phyloP scores from a whole-genome alignment of 1,140 invertebrate genomes.

The Eubasilissa regina region DNA sequence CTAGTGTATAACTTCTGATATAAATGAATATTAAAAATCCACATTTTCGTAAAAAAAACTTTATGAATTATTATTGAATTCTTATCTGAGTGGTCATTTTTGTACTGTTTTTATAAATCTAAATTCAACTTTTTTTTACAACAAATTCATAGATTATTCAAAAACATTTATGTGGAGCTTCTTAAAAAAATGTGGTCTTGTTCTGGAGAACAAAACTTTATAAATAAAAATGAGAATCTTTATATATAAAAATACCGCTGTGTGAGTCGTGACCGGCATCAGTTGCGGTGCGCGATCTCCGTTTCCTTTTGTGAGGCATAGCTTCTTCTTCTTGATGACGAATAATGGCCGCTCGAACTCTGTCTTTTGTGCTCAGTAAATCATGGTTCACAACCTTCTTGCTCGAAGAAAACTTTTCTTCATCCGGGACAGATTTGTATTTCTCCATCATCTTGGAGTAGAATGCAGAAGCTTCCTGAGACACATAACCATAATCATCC shows the following conservation, averaged over 20 bases:
- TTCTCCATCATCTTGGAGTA: slow-evolving; percentile 90
- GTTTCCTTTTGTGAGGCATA: slow-evolving; percentile 78
- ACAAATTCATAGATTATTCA: no score
- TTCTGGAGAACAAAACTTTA: no score
- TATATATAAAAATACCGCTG: neutral
- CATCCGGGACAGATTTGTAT: slow-evolving; percentile 80
- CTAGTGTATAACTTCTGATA: no score
- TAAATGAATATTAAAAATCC: no score
- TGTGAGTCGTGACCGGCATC: slow-evolving; percentile 2
- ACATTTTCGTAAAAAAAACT: no score
- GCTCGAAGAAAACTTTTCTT: slow-evolving; percentile 72
- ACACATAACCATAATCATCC: slow-evolving; percentile 92
- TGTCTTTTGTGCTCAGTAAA: slow-evolving; percentile 77
- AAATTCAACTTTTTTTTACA: no score
- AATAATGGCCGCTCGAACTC: slow-evolving; percentile 83
- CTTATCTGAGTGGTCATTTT: no score
- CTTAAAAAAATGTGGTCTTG: no score
- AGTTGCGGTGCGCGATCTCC: slow-evolving; percentile 66
- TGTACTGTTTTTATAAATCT: no score
- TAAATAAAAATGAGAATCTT: neutral
- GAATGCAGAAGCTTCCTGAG: slow-evolving; percentile 83
- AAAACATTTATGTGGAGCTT: no score
- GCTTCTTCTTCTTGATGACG: slow-evolving; percentile 82
- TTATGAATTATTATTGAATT: no score
- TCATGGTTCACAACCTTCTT: slow-evolving; percentile 71